Base-by-base conservation (phyloP, 2,797 vertebrate species). In the Cyclura pinguis region DNA sequence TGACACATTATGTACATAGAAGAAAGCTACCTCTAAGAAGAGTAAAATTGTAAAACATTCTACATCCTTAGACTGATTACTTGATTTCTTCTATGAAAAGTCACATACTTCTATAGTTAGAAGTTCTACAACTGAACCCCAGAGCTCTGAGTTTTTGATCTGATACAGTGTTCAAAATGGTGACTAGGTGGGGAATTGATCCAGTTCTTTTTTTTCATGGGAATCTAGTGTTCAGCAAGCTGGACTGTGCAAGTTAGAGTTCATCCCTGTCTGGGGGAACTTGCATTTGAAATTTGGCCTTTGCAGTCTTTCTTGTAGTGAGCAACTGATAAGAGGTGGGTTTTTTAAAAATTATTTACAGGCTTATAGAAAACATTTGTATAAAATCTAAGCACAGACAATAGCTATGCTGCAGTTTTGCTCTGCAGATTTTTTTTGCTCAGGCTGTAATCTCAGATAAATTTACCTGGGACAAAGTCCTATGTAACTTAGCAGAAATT, bases 121-220 rank as follows among this genome's bases (percentile, higher is more conserved):
- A 80, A 67, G 91, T 81, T 91, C 86, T 38, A 32, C 90, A 92
- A 92, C 91, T 87, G 80, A 73, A 93, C 35, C 92, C 90, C 84
- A 85, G 78, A 27, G 10, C 42, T 3, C 52, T 6, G 18, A 35
- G 89, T 81, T 90, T 72, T 77, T 83, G 24, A 80, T 72, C 67
- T 38, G 55, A 52, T 22, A 62, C 22, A 20, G 4, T 62, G 16
- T 14, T 27, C 80, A 88, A 83, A 64, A 78, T 62, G 22, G 80
- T 24, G 10, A 86, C 42, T 84, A 3, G 8, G 32, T 29, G 16
- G 6, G 35, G 6, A 73, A 83, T 55, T 20, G 32, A 32, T 62
- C 32, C 27, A n/a, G 29, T 32, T 42, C 52, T 35, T 24, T 72
- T 50, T 3, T 3, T 1, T 10, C 32, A 47, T 59, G 6, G 10